These are phyloP conservation scores for Xestobium rufovillosum DNA, from an alignment of 2,888 invertebrate genomes.

Conservation along the genomic window DNA sequence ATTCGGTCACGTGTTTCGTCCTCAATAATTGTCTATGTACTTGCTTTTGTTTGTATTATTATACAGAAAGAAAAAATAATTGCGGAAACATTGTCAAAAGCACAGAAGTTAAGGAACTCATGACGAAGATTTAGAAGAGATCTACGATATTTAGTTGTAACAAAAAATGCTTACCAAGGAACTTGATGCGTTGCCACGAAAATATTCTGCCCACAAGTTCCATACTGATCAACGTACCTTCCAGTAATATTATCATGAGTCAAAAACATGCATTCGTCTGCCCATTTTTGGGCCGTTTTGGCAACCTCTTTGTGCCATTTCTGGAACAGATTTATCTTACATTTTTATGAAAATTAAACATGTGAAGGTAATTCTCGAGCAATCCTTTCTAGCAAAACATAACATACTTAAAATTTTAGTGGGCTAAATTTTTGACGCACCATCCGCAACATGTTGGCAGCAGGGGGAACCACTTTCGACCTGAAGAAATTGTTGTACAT, in stretches of 20 bases:
- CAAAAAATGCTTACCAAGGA: constrained; percentile 62
- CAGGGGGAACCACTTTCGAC: constrained; percentile 62
- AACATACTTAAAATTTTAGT: constrained; percentile 6
- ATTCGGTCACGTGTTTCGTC: too few species aligned
- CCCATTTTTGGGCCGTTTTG: constrained; percentile 65
- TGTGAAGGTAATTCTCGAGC: constrained; percentile 1
- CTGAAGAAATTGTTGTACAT: constrained; percentile 72
- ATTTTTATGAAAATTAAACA: constrained; percentile 1
- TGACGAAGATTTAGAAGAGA: too few species aligned
- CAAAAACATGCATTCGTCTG: constrained; percentile 61
- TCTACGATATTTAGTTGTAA: too few species aligned
- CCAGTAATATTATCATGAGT: constrained; percentile 62
- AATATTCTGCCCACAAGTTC: constrained; percentile 74
- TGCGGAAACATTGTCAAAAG: too few species aligned
- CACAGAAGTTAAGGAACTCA: too few species aligned
- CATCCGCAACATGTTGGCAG: constrained; percentile 77
- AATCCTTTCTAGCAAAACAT: not conserved
- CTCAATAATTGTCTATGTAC: too few species aligned
- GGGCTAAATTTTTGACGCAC: constrained; percentile 44
- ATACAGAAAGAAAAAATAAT: too few species aligned
- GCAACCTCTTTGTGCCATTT: constrained; percentile 68
- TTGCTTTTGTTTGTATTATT: too few species aligned
- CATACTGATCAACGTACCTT: constrained; percentile 57
- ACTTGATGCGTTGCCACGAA: constrained; percentile 73
- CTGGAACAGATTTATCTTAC: constrained; percentile 42